Base-by-base conservation (phyloP, 2,113 vertebrate species). In the Hemiprocne comata region DNA sequence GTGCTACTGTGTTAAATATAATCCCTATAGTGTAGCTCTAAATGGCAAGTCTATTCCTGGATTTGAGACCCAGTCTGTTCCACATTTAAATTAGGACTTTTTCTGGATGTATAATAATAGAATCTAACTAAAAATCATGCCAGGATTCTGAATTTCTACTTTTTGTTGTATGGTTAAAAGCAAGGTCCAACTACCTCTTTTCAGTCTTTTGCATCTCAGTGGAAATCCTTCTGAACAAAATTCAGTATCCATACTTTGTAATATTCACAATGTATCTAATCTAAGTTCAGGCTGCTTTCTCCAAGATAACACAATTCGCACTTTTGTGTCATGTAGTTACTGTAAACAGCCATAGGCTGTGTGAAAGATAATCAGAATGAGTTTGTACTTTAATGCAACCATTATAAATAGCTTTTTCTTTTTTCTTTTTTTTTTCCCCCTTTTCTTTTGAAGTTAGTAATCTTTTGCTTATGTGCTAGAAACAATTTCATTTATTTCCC, bases 401-500 rank as follows among this genome's bases (percentile, higher is more conserved):
- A 18, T 72, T 93, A 90, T 55, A 88, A 53, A 88, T 42, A 85
- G n/a, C 18, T 72, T 71, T 11, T 34, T 75, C 74, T 3, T 88
- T 80, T 50, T 72, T 17, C 71, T 15, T 48, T 38, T 15, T 50
- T 23, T 28, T 75, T 65, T 33, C 8, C 16, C 16, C 40, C 60
- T 6, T 3, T 71, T 12, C 4, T 87, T 60, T 92, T 24, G 10
- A 90, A 81, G 75, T 95, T 92, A 91, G 31, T 46, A 92, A 44
- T 23, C 83, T 88, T 96, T 96, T 96, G 18, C 13, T 87, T 15
- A 53, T 95, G 18, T 93, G 29, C 17, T 87, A 83, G 62, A 76
- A 86, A 60, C 24, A 90, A 60, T 90, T 94, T 91, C 65, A 83
- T 97, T 93, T 95, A 76, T 93, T 80, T 87, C 69, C 44, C 11